These are phyloP conservation scores for Lacanobia wlatinum DNA, from an alignment of 2,888 invertebrate genomes.

Conservation along the genomic window DNA sequence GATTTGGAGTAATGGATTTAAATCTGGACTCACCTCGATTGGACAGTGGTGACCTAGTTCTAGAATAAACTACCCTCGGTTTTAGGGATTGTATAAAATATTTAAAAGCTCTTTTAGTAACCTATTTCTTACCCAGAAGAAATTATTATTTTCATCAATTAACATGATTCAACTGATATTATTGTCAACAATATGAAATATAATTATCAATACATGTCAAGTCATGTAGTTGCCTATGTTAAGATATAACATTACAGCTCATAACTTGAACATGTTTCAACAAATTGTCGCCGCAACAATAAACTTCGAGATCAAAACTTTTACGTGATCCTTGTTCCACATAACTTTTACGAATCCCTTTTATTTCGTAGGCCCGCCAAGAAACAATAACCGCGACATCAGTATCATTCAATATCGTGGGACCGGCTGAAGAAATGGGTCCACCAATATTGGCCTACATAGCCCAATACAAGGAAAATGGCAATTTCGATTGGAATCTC, in stretches of 20 bases:
- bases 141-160: neutral
- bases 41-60: conserved; percentile 10
- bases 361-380: conserved; percentile 90
- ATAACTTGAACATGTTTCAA: neutral
- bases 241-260: neutral
- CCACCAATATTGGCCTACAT: conserved; percentile 94
- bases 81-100: neutral
- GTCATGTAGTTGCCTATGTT: neutral
- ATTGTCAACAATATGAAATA: neutral
- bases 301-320: conserved; percentile 28
- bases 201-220: neutral
- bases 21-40: conserved; percentile 19
- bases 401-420: conserved; percentile 94
- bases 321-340: conserved; percentile 10
- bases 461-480: conserved; percentile 94
- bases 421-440: conserved; percentile 94
- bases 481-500: conserved; percentile 92
- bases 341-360: conserved; percentile 33
- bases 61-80: conserved; percentile 1
- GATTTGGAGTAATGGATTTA: conserved; percentile 22
- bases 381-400: conserved; percentile 95
- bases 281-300: conserved; percentile 3
- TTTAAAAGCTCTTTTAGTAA: neutral
- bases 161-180: neutral
- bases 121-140: too few relatives aligned